A percentile compares a stretch with the other conserved stretches of the same genome.
These are phyloP conservation scores for Callaeas wilsoni DNA, from an alignment of 2,113 vertebrate species.

Conservation along the genomic window DNA sequence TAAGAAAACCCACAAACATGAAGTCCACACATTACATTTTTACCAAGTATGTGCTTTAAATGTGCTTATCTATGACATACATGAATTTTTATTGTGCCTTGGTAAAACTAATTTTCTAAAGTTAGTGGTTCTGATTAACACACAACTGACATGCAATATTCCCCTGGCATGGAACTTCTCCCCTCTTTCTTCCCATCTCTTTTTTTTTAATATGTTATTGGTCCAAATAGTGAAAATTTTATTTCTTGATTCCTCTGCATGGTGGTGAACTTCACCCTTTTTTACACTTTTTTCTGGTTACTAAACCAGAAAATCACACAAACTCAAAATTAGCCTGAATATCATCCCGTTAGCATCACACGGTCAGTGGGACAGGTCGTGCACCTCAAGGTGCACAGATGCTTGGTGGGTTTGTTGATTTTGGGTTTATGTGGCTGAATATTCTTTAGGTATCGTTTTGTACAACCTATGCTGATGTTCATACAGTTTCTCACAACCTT, in stretches of 20 bases:
- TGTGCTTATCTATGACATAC: not conserved
- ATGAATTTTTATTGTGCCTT: not conserved
- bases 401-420: not conserved
- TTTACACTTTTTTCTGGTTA: not conserved
- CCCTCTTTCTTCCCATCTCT: not conserved
- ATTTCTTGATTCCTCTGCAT: not conserved
- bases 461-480: not conserved
- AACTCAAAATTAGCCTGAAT: not conserved
- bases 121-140: not conserved
- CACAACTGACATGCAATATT: not conserved
- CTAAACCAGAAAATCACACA: not conserved
- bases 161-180: not conserved
- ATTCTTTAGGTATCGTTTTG: not conserved
- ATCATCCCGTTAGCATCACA: fast-evolving
- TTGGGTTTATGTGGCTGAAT: not conserved
- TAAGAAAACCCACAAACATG: not conserved
- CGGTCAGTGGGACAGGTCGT: fast-evolving
- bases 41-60: not conserved
- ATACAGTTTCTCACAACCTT: slow-evolving; percentile 7
- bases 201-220: not conserved
- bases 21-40: not conserved
- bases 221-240: not conserved
- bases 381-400: not conserved
- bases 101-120: not conserved
- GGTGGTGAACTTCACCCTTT: not conserved